A percentile compares a stretch with the other conserved stretches of the same genome.
Evolutionary conservation across 2,888 invertebrate genomes (phyloP).

Genomic region (Desoria tigrina): DNA sequence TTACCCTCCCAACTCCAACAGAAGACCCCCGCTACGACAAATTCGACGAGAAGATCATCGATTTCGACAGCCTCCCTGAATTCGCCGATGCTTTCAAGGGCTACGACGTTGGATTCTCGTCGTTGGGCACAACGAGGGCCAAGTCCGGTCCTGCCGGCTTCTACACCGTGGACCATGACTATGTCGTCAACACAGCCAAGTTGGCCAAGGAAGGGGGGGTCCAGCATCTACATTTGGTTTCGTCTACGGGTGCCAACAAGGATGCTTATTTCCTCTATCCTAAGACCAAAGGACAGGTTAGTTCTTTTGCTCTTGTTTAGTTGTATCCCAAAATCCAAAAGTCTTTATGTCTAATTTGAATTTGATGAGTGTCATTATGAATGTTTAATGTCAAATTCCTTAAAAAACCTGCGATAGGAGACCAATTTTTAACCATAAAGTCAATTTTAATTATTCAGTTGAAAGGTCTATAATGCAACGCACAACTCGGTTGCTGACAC

Average conservation of each 20-base stretch:
- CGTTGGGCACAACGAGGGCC: constrained; percentile 60
- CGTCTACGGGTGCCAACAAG: constrained; percentile 59
- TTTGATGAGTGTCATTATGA: too few relatives aligned
- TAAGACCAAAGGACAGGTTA: constrained; percentile 58
- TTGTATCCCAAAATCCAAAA: too few relatives aligned
- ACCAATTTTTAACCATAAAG: too few relatives aligned
- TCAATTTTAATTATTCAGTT: too few relatives aligned
- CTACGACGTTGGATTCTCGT: constrained; percentile 60
- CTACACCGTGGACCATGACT: constrained; percentile 61
- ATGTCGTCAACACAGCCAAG: constrained; percentile 59
- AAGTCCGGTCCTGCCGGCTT: constrained; percentile 60
- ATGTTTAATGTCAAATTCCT: too few relatives aligned
- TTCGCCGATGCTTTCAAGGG: constrained; percentile 57
- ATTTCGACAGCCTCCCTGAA: constrained; percentile 60
- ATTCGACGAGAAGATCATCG: constrained; percentile 58
- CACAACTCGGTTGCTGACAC: too few relatives aligned
- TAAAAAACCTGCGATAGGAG: too few relatives aligned
- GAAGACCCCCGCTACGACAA: constrained; percentile 39
- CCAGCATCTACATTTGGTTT: constrained; percentile 59
- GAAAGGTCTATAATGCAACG: too few relatives aligned
- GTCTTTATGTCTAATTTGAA: too few relatives aligned
- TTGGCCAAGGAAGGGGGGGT: constrained; percentile 58
- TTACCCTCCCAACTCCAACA: constrained; percentile 52
- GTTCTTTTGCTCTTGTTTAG: too few relatives aligned
- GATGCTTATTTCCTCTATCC: constrained; percentile 59